These are phyloP conservation scores for Herpetotheres cachinnans DNA, from an alignment of 2,113 vertebrate genomes.

Conservation along the genomic window DNA sequence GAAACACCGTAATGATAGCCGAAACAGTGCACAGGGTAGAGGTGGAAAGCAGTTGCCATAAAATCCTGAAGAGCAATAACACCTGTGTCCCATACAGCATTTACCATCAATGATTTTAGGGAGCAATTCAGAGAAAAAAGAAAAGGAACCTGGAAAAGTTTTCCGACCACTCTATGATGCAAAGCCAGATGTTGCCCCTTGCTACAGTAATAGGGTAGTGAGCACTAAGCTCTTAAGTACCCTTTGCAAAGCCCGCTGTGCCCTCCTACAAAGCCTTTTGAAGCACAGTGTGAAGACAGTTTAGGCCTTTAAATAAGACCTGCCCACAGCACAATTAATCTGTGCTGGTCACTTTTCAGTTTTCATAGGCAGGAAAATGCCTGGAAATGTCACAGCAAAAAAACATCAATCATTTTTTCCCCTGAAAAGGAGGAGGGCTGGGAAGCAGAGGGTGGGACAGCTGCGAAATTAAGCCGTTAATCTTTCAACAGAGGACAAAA, in stretches of 20 bases:
- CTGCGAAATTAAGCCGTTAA: not conserved
- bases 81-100: not conserved
- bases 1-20: not conserved
- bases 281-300: not conserved
- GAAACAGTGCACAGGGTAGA: not conserved
- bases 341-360: not conserved
- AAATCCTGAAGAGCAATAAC: not conserved
- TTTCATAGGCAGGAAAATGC: not conserved
- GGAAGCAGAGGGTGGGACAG: not conserved
- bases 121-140: not conserved
- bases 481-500: not conserved
- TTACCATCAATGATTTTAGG: fast-evolving
- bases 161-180: not conserved
- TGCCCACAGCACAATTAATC: not conserved
- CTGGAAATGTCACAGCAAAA: not conserved
- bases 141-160: not conserved
- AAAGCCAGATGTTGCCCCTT: not conserved
- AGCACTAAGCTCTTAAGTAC: not conserved
- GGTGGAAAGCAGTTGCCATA: not conserved
- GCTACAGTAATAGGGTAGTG: not conserved
- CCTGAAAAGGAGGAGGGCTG: not conserved
- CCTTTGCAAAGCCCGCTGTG: not conserved
- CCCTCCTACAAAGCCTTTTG: not conserved
- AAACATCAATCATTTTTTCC: fast-evolving
- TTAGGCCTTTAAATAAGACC: not conserved